Percentiles rank a stretch among this genome's conserved stretches.
Conservation (phyloP, 2,797 vertebrate species). For the Muscicapa comitata region DNA sequence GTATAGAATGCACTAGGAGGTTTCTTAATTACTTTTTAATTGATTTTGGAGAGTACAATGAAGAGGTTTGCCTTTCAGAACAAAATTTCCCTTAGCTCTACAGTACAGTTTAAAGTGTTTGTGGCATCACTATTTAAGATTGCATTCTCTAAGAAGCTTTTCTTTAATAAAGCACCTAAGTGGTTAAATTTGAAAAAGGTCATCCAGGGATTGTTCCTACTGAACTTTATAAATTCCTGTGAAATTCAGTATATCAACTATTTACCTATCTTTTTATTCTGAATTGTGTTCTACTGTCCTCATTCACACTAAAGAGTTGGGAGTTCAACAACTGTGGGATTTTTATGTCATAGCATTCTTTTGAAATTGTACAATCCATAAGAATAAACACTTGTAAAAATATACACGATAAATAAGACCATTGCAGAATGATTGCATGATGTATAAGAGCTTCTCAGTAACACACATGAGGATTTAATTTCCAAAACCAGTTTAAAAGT, state of each 20-base stretch:
- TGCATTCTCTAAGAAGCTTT: neutral
- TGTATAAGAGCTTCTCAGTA: neutral
- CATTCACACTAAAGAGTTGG: rapidly evolving
- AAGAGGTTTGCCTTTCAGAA: neutral
- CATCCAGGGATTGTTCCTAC: neutral
- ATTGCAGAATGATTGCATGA: neutral
- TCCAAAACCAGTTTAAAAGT: neutral
- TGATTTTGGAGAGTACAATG: neutral
- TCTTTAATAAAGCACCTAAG: neutral
- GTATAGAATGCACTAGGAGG: neutral
- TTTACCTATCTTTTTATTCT: neutral
- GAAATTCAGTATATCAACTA: neutral
- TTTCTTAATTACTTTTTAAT: neutral
- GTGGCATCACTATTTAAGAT: neutral
- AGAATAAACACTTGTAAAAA: rapidly evolving
- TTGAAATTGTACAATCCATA: neutral
- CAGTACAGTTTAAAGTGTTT: neutral
- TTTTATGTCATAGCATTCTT: neutral
- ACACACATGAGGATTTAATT: neutral
- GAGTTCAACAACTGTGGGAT: rapidly evolving
- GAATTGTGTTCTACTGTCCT: neutral
- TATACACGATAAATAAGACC: neutral
- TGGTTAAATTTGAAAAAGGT: neutral
- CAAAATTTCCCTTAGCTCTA: neutral
- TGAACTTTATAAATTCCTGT: neutral